phyloP scores from a whole-genome alignment of 1,140 invertebrate species.

The Dufourea novaeangliae region DNA sequence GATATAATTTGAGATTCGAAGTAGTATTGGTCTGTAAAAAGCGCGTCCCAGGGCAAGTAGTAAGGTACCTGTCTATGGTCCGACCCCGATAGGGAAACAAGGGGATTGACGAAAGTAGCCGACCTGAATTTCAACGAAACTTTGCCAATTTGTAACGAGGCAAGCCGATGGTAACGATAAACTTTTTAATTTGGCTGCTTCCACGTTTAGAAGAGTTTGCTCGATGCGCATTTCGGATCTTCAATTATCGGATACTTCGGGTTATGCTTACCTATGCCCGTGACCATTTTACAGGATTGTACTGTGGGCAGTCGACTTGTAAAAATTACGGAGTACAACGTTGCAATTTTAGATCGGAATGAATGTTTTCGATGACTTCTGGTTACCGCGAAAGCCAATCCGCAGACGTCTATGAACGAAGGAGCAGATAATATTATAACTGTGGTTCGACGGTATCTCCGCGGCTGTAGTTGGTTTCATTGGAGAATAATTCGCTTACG shows the following conservation, averaged over 20 bases:
- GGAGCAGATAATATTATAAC: too few species aligned
- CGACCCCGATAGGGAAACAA: conserved; percentile 22
- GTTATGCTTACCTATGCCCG: background rate
- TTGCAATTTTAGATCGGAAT: background rate
- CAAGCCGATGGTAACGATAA: background rate
- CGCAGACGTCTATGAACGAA: too few species aligned
- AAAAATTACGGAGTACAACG: background rate
- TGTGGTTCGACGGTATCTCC: too few species aligned
- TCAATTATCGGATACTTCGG: conserved; percentile 14
- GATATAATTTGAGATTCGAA: conserved; percentile 8
- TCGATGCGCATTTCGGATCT: background rate
- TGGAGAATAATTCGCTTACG: too few species aligned
- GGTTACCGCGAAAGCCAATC: background rate
- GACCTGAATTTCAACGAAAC: conserved; percentile 45
- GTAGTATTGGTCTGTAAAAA: conserved; percentile 14
- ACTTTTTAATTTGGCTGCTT: conserved; percentile 28
- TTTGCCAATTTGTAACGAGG: conserved; percentile 41
- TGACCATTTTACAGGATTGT: background rate
- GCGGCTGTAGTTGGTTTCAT: too few species aligned
- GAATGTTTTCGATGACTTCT: background rate
- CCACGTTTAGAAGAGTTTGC: background rate
- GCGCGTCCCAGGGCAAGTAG: background rate
- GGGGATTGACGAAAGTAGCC: conserved; percentile 15
- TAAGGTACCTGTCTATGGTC: conserved; percentile 8
- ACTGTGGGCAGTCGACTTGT: background rate